Evolutionary conservation across 2,888 invertebrate species (phyloP).

Genomic region (Anodontia alba): DNA sequence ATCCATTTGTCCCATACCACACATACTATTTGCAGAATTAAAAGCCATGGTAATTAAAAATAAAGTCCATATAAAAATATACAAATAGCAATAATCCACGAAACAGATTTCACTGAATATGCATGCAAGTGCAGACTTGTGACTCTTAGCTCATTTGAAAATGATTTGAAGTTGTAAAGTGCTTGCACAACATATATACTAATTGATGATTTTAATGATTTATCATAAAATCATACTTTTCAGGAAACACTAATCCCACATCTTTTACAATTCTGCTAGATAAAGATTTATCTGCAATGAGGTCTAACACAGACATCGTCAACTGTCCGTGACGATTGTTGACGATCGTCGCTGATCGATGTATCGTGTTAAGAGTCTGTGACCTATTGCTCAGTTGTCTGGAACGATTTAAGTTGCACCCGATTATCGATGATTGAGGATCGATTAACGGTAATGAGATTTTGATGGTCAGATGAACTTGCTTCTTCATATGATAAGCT

Average conservation of each 20-base stretch:
- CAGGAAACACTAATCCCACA: not conserved
- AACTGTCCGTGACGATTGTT: not conserved
- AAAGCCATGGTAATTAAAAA: not conserved
- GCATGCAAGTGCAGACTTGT: not conserved
- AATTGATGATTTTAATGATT: not conserved
- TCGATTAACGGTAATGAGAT: too few relatives aligned
- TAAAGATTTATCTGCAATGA: not conserved
- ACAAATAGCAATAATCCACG: too few relatives aligned
- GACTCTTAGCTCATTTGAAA: not conserved
- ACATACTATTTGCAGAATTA: not conserved
- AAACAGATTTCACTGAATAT: too few relatives aligned
- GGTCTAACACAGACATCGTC: not conserved
- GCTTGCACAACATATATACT: not conserved
- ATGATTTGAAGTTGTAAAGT: not conserved
- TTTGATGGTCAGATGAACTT: not conserved
- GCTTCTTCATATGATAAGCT: not conserved
- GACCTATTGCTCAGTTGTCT: not conserved
- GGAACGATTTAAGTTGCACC: not conserved
- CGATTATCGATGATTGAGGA: not conserved
- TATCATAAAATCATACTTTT: constrained; percentile 5
- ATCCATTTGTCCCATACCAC: not conserved
- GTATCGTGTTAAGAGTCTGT: not conserved
- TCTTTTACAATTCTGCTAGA: not conserved
- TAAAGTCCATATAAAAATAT: not conserved
- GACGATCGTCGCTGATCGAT: not conserved